Percentiles rank a stretch among this genome's conserved stretches.
These are phyloP conservation scores for Nysson spinosus DNA, from an alignment of 2,888 invertebrate genomes.

Conservation along the genomic window DNA sequence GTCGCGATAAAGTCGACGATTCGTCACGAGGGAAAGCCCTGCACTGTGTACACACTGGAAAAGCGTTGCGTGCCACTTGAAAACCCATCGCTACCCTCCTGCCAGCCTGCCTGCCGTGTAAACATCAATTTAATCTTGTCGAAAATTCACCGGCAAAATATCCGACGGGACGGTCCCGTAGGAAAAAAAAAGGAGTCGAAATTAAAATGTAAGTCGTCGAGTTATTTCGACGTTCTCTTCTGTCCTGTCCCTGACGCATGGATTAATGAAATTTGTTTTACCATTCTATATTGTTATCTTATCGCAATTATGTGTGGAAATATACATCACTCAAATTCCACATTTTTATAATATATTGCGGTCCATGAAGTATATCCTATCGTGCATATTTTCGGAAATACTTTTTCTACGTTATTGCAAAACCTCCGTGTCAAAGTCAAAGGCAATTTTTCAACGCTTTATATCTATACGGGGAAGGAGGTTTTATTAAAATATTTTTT, in stretches of 20 bases:
- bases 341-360: too few relatives aligned
- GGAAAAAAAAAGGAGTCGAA: too few relatives aligned
- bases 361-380: background rate
- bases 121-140: conserved; percentile 54
- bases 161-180: background rate
- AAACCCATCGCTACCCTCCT: conserved; percentile 14
- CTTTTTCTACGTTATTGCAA: background rate
- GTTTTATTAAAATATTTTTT: background rate
- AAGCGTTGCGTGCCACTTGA: conserved; percentile 27
- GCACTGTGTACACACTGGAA: conserved; percentile 37
- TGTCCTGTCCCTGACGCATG: too few relatives aligned
- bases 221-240: too few relatives aligned
- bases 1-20: conserved; percentile 44
- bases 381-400: background rate
- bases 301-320: too few relatives aligned
- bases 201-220: too few relatives aligned
- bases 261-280: too few relatives aligned
- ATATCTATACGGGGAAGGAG: background rate
- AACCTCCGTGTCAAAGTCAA: background rate
- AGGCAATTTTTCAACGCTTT: background rate
- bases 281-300: too few relatives aligned
- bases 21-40: conserved; percentile 31
- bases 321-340: too few relatives aligned
- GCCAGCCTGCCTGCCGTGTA: conserved; percentile 35
- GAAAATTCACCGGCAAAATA: conserved; percentile 18